A percentile compares a stretch with the other conserved stretches of the same genome.
These are phyloP conservation scores for Ameiurus melas DNA, from an alignment of 2,113 vertebrate species.

Conservation along the genomic window DNA sequence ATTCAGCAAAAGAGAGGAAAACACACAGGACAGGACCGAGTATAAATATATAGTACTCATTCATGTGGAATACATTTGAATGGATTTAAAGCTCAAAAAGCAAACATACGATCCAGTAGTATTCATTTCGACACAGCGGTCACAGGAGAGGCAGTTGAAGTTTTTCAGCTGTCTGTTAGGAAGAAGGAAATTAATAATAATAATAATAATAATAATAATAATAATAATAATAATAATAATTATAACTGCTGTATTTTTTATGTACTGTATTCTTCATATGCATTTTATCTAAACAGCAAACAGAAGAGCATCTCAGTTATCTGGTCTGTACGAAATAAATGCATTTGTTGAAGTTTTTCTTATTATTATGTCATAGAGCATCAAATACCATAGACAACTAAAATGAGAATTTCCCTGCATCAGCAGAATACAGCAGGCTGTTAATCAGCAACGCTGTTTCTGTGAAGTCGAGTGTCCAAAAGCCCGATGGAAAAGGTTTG, in stretches of 20 bases:
- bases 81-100: background rate
- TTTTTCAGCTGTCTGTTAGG: constrained; percentile 75
- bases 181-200: background rate
- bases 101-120: constrained; percentile 77
- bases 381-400: background rate
- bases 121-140: constrained; percentile 69
- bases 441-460: background rate
- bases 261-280: background rate
- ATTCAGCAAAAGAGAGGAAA: background rate
- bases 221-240: too few relatives aligned
- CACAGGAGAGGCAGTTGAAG: constrained; percentile 86
- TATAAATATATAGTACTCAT: background rate
- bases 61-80: background rate
- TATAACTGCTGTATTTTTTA: background rate
- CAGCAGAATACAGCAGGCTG: background rate
- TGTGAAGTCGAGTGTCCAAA: background rate
- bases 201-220: background rate
- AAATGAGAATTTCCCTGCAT: background rate
- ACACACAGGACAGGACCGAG: background rate
- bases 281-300: background rate
- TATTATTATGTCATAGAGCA: background rate
- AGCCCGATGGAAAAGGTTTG: background rate
- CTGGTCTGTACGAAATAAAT: background rate
- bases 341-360: background rate
- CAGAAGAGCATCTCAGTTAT: background rate